Base-by-base conservation (phyloP, 2,113 vertebrate species). In the Psilopsiagon aymara region DNA sequence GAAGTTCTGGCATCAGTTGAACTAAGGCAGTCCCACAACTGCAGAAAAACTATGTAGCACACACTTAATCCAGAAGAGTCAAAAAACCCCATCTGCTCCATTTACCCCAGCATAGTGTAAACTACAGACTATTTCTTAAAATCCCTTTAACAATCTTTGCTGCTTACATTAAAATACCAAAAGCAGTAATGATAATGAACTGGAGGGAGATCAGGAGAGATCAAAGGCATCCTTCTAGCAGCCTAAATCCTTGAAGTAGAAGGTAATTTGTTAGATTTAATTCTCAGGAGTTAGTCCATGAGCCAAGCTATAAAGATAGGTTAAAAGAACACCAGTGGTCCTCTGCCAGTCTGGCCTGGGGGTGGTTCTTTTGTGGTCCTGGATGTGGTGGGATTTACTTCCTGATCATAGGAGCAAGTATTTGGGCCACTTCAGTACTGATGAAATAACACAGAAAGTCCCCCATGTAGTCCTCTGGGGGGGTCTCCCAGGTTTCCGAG, bases 221-320 rank as follows among this genome's bases (percentile, higher is more conserved):
- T 97, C 66, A 91, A 87, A 91, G 33, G 27, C 69, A 59, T 76
- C 66, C 69, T 66, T 92, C 57, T n/a, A 85, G 66, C 62, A 93
- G 62, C 47, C 62, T 63, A 75, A 84, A 41, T 87, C 86, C 87
- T 90, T 91, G 49, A 87, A 64, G 92, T 60, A 82, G 70, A 76
- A 68, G 66, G 75, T 92, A 75, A 70, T 95, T 91, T 95, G 37
- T 59, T 84, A 70, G n/a, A 43, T 75, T 84, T 87, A 85, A 76
- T 79, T 94, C 89, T 93, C 66, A 53, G 51, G 66, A 81, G 55
- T 87, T 84, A 62, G 43, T 52, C 5, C 0, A 2, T 91, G 66
- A 15, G n/a, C 49, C 25, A 11, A 16, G 28, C 43, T 82, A 23
- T 57, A 94, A 75, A 51, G 57, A 35, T 21, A 71, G 24, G 51